Evolutionary conservation across 2,888 invertebrate species (phyloP).

Genomic region (Trissolcus brochymenae): DNA sequence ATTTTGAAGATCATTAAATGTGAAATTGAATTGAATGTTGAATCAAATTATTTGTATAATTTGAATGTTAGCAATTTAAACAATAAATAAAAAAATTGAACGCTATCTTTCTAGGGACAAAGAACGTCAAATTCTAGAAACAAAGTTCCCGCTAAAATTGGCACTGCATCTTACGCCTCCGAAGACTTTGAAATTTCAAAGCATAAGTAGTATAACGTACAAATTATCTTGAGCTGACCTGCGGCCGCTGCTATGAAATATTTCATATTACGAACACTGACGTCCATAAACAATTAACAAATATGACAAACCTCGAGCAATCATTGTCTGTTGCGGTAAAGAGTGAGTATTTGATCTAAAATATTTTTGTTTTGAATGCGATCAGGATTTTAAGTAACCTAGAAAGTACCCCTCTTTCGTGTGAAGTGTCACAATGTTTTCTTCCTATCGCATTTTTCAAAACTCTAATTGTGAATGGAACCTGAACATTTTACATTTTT

Average conservation of each 20-base stretch:
- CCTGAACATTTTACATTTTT: too few relatives aligned
- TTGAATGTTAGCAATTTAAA: too few relatives aligned
- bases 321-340: background rate
- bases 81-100: too few relatives aligned
- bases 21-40: too few relatives aligned
- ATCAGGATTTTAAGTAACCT: conserved; percentile 3
- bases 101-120: background rate
- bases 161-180: conserved; percentile 2
- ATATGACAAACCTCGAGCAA: conserved; percentile 17
- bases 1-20: too few relatives aligned
- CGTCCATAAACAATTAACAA: background rate
- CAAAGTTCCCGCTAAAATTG: conserved; percentile 11
- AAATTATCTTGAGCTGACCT: background rate
- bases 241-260: background rate
- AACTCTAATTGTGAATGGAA: too few relatives aligned
- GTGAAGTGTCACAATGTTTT: too few relatives aligned
- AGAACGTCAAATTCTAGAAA: conserved; percentile 1
- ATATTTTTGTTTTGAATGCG: background rate
- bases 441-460: too few relatives aligned
- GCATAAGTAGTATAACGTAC: conserved; percentile 14
- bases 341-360: conserved; percentile 7
- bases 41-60: too few relatives aligned
- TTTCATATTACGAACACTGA: background rate
- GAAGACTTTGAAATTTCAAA: conserved; percentile 13
- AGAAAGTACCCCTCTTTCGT: background rate